phyloP scores from a whole-genome alignment of 2,888 invertebrate genomes.

The Ormyrus labotus region DNA sequence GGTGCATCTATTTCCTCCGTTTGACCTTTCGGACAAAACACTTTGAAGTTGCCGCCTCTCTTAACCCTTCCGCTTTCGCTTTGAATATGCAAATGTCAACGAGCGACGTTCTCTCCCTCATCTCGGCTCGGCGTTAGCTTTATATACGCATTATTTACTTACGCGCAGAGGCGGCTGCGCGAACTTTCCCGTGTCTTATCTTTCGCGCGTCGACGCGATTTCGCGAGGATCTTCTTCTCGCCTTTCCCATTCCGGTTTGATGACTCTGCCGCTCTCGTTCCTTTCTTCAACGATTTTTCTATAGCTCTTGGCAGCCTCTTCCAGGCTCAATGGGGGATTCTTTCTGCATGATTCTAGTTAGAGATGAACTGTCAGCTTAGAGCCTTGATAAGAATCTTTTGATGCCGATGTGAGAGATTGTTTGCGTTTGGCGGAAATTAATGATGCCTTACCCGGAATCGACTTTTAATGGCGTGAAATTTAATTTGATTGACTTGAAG shows the following conservation, averaged over 20 bases:
- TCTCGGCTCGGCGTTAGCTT: not conserved
- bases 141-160: conserved; percentile 33
- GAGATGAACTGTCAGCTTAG: too few relatives aligned
- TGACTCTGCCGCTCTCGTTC: conserved; percentile 17
- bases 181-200: not conserved
- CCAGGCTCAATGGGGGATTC: not conserved
- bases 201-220: conserved; percentile 27
- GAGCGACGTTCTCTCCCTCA: not conserved
- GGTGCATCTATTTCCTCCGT: conserved; percentile 14
- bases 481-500: too few relatives aligned
- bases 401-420: too few relatives aligned
- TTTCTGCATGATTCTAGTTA: not conserved
- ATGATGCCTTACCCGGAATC: too few relatives aligned
- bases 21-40: conserved; percentile 28
- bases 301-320: not conserved
- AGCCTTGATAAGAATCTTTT: too few relatives aligned
- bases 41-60: conserved; percentile 26
- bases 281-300: conserved; percentile 5
- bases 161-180: not conserved
- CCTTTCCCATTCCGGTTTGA: conserved; percentile 25
- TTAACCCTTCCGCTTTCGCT: not conserved
- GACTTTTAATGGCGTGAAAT: too few relatives aligned
- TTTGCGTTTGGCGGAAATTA: too few relatives aligned
- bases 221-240: conserved; percentile 7
- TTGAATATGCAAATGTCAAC: conserved; percentile 38